Conservation (phyloP, 1,140 invertebrate genomes). For the Monochamus saltuarius region DNA sequence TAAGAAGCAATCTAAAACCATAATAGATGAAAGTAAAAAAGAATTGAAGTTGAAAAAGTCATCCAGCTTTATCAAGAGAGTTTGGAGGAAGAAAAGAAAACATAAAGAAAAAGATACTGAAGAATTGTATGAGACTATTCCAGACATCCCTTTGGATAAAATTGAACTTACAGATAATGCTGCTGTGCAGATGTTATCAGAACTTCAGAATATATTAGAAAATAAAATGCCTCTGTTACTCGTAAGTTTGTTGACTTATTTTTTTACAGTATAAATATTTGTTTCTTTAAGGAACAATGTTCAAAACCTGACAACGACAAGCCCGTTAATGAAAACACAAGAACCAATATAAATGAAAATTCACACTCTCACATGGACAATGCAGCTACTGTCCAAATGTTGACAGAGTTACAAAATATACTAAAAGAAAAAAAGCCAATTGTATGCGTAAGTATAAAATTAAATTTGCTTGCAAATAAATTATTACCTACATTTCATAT, state of each 20-base stretch:
- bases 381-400: no score
- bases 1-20: background rate
- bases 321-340: no score
- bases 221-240: slow-evolving; percentile 20
- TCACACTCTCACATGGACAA: no score
- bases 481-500: no score
- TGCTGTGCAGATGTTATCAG: slow-evolving; percentile 29
- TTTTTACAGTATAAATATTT: no score
- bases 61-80: slow-evolving; percentile 33
- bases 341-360: no score
- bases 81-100: slow-evolving; percentile 32
- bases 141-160: slow-evolving; percentile 23
- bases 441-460: no score
- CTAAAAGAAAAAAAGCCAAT: no score
- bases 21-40: background rate
- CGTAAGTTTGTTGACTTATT: background rate
- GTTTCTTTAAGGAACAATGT: no score
- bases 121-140: slow-evolving; percentile 27
- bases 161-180: slow-evolving; percentile 19
- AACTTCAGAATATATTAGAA: slow-evolving; percentile 34
- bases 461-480: no score
- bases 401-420: no score
- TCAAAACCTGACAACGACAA: no score
- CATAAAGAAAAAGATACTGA: slow-evolving; percentile 28
- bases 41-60: slow-evolving; percentile 32